Evolutionary conservation across 2,113 vertebrate species (phyloP).

Genomic region (Melanerpes formicivorus): DNA sequence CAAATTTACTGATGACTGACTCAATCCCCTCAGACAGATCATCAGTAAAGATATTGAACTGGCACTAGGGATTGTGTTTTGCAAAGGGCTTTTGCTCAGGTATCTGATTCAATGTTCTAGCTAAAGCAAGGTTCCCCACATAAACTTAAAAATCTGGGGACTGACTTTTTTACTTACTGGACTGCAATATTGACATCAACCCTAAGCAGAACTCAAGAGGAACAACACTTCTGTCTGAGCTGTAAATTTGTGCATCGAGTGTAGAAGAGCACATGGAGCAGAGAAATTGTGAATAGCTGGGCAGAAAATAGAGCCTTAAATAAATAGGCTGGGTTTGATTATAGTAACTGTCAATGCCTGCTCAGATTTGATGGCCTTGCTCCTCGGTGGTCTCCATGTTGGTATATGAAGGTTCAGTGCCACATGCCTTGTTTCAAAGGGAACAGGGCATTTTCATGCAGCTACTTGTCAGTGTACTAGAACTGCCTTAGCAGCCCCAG

Average conservation of each 20-base stretch:
- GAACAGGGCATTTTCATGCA: fast-evolving
- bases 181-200: not conserved
- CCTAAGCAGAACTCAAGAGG: not conserved
- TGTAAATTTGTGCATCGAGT: not conserved
- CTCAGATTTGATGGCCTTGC: not conserved
- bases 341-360: not conserved
- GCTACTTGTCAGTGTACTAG: not conserved
- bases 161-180: not conserved
- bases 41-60: not conserved
- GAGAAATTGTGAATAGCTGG: not conserved
- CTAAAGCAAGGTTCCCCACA: not conserved
- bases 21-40: too few species aligned
- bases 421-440: not conserved
- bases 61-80: not conserved
- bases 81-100: not conserved
- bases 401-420: fast-evolving
- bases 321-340: not conserved
- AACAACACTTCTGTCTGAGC: not conserved
- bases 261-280: not conserved
- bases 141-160: not conserved
- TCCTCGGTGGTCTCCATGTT: not conserved
- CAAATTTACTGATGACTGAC: too few species aligned
- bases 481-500: not conserved
- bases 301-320: not conserved
- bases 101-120: slow-evolving; percentile 20